Base-by-base conservation (phyloP, 2,113 vertebrate genomes). In the Pycnonotus jocosus region DNA sequence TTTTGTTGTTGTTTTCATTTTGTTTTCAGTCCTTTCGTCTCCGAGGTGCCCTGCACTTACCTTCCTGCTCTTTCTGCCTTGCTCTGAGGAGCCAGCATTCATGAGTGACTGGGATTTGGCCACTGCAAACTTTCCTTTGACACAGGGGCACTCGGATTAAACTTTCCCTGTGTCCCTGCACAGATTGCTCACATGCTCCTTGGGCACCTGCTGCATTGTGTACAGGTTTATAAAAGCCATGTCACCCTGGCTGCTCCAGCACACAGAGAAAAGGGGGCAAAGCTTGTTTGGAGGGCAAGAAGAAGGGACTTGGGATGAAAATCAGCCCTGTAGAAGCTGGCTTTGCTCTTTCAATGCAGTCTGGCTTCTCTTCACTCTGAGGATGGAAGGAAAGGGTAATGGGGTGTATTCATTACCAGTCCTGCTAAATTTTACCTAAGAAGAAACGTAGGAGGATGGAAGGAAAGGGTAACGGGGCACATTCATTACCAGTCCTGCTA, bases 21-120 rank as follows among this genome's bases (percentile, higher is more conserved):
- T 93, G 64, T 88, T 93, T 96, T 92, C 91, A 61, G 50, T 80
- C 57, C 74, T 70, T 91, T 93, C 93, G 54, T 95, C 94, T 94
- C 69, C 0, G 4, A 90, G 76, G 81, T 92, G 86, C 86, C 93
- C 92, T 93, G 78, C 16, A 1, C 81, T 89, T 94, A 60, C 78
- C 90, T 92, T 58, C n/a, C 84, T 94, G 91, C 61, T 95, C 90
- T 86, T 91, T 47, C 54, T 91, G 88, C 72, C 37, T 18, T 35
- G 25, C 91, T 92, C 54, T 71, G 58, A 86, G 83, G 58, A 92
- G 68, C 71, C 48, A 57, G 70, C 74, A 44, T 81, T 94, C 53
- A 40, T 31, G 45, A 66, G 78, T 87, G 86, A 70, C 38, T 69
- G 30, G 79, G 50, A 61, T 68, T 70, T 88, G 79, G 47, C 88